Evolutionary conservation across 2,113 vertebrate genomes (phyloP), one percentile per base, ranked within the genome.

Genomic region (Chloebia gouldiae): DNA sequence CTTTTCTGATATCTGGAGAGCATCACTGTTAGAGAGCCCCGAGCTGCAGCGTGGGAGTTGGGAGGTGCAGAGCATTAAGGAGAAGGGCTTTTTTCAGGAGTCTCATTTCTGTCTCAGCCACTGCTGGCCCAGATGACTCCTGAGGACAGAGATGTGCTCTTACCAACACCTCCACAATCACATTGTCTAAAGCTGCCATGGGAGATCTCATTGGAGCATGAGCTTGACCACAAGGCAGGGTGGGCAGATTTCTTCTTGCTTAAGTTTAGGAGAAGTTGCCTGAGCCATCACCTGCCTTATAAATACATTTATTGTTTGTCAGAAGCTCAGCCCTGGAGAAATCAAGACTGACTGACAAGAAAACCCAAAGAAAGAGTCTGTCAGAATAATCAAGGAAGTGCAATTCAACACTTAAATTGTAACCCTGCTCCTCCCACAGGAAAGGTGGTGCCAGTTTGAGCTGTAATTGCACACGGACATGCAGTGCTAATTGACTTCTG

Each of bases 1-100:
- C 94, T 97, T 82, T 95, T 94, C 89, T 92, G 65, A 45, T 95
- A 97, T 97, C 95, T 97, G 84, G 92, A 97, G 95, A 95, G 65
- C 37, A 37, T 89, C n/a, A 8, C 33, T 56, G 60, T 64, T 54
- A 13, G 64, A 28, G 35, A 63, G 71, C 88, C 68, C 25, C 2
- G 2, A 92, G 94, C 76, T 93, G 90, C 54, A 88, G 59, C 0
- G 0, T 73, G 81, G 28, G 16, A 82, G 42, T 22, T 80, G 54
- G 87, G 78, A 95, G 84, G 88, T 89, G 66, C 0, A 0, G 63
- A 88, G 75, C 25, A 44, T 78, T 83, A 78, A 92, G 70, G 54
- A 81, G 54, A 69, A 90, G 86, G 19, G 14, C n/a, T 24, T 76
- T 69, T 73, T 31, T 7, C 12, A 82, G 44, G 59, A 92, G 23